phyloP scores from a whole-genome alignment of 2,888 invertebrate genomes.

The Drosophila anomalata region DNA sequence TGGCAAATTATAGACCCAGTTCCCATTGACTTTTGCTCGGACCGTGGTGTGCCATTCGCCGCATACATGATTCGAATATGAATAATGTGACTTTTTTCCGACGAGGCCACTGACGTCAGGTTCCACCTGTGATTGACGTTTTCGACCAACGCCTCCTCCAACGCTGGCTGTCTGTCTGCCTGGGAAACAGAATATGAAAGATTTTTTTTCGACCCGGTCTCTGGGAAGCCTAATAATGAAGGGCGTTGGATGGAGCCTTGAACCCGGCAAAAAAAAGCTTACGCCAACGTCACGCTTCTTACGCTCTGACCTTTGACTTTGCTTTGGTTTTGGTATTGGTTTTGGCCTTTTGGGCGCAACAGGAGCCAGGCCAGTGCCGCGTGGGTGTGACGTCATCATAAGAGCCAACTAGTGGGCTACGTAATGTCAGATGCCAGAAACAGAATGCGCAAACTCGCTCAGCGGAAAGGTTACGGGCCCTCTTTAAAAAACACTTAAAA shows the following conservation, averaged over 20 bases:
- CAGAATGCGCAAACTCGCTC: constrained; percentile 49
- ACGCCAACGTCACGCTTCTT: constrained; percentile 40
- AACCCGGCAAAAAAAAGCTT: constrained; percentile 21
- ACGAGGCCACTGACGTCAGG: constrained; percentile 62
- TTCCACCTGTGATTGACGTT: constrained; percentile 69
- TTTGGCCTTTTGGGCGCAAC: constrained; percentile 42
- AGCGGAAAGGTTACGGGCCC: constrained; percentile 11
- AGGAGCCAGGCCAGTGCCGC: constrained; percentile 21
- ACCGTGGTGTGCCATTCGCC: constrained; percentile 34
- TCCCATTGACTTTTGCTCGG: constrained; percentile 18
- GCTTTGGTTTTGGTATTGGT: constrained; percentile 22
- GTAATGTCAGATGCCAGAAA: constrained; percentile 35
- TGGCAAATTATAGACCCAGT: constrained; percentile 50
- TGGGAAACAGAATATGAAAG: not conserved
- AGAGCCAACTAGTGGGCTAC: constrained; percentile 25
- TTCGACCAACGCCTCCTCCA: constrained; percentile 37
- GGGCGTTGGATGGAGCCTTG: constrained; percentile 40
- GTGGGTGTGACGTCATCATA: constrained; percentile 33
- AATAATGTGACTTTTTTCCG: constrained; percentile 8
- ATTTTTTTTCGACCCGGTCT: not conserved
- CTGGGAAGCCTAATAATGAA: constrained; percentile 11
- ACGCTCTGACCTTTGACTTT: constrained; percentile 12
- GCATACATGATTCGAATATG: constrained; percentile 36
- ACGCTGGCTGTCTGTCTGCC: constrained; percentile 6
- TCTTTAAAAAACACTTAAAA: constrained; percentile 16